These are phyloP conservation scores for Littorina saxatilis DNA, from an alignment of 1,140 invertebrate genomes.

Conservation along the genomic window DNA sequence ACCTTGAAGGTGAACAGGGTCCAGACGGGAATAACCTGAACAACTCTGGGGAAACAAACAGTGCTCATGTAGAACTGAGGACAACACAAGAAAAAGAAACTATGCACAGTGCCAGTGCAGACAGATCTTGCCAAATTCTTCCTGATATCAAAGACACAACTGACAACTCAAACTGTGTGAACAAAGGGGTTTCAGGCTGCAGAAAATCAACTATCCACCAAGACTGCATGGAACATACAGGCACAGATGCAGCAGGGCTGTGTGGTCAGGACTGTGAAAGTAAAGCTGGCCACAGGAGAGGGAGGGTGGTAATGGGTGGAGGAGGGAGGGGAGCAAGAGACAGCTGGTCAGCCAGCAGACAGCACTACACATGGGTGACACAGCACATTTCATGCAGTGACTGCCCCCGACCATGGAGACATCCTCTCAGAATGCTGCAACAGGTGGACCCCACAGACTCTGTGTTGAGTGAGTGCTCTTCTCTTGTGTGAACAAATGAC, in stretches of 20 bases:
- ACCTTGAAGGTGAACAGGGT: too few species aligned
- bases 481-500: too few species aligned
- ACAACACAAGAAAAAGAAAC: too few species aligned
- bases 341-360: constrained; percentile 24
- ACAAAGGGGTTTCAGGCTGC: too few species aligned
- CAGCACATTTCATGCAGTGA: constrained; percentile 58
- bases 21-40: too few species aligned
- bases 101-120: neutral
- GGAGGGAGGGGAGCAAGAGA: neutral
- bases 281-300: too few species aligned
- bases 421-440: constrained; percentile 52
- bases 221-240: neutral
- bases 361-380: constrained; percentile 57
- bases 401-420: constrained; percentile 57
- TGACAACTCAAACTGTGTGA: too few species aligned
- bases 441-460: constrained; percentile 8
- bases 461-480: neutral
- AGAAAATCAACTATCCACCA: neutral
- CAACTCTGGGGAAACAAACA: too few species aligned
- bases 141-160: neutral
- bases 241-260: too few species aligned
- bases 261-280: too few species aligned
- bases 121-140: neutral
- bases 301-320: neutral
- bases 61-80: too few species aligned